A percentile compares a stretch with the other conserved stretches of the same genome.
phyloP scores from a whole-genome alignment of 2,797 vertebrate genomes.

The Anguilla obscura region DNA sequence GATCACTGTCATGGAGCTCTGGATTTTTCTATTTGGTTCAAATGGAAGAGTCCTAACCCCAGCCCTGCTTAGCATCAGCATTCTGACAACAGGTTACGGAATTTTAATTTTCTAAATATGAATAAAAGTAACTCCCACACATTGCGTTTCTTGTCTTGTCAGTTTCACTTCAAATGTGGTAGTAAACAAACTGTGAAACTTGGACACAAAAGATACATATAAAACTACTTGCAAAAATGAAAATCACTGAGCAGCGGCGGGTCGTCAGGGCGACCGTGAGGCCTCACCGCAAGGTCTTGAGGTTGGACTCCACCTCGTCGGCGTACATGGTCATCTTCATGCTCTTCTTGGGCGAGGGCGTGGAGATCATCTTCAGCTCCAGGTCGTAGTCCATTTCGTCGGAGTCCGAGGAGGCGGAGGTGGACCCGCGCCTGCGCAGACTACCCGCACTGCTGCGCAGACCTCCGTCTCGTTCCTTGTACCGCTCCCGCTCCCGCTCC shows the following conservation, averaged over 20 bases:
- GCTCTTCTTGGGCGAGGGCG: constrained; percentile 94
- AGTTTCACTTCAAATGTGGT: background rate
- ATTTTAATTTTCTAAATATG: too few relatives aligned
- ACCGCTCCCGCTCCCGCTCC: constrained; percentile 54
- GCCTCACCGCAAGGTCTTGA: constrained; percentile 87
- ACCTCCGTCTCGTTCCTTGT: constrained; percentile 57
- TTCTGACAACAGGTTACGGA: too few relatives aligned
- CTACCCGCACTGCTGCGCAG: constrained; percentile 62
- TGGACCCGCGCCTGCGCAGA: constrained; percentile 30
- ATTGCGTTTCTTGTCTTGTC: background rate
- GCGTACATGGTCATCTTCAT: constrained; percentile 99
- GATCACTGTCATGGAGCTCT: background rate
- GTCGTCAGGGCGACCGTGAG: background rate
- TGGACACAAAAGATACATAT: background rate
- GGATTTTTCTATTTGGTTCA: background rate
- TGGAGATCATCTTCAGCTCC: constrained; percentile 98
- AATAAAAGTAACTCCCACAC: background rate
- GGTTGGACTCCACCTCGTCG: constrained; percentile 88
- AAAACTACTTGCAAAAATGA: background rate
- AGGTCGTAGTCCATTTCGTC: constrained; percentile 99
- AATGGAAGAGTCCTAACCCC: background rate
- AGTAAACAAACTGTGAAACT: background rate
- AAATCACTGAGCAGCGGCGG: background rate
- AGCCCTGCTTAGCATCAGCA: background rate
- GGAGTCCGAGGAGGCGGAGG: constrained; percentile 81